Conservation (phyloP, 2,113 vertebrate species). For the Chauna torquata region DNA sequence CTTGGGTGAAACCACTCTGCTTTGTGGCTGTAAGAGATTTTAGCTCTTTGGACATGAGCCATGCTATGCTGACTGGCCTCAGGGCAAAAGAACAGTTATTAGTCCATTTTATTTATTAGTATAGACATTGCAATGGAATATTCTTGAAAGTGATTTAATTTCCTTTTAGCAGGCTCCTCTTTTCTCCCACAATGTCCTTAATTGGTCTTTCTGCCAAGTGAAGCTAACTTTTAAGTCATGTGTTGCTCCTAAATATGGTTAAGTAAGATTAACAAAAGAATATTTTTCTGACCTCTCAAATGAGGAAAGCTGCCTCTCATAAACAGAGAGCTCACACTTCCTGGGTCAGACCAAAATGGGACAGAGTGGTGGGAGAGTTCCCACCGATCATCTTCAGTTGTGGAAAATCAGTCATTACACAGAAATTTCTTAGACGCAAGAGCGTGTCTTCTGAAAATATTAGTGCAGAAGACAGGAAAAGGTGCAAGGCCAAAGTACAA, state of each 20-base stretch:
- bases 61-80: background rate
- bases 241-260: conserved; percentile 11
- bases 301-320: background rate
- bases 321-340: background rate
- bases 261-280: conserved; percentile 5
- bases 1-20: background rate
- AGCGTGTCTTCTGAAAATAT: background rate
- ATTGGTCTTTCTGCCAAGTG: background rate
- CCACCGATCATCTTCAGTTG: background rate
- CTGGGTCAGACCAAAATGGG: background rate
- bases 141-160: conserved; percentile 40
- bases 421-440: background rate
- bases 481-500: accelerated
- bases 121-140: conserved; percentile 21
- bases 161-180: conserved; percentile 18
- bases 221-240: conserved; percentile 35
- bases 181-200: conserved; percentile 22
- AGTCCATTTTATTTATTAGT: conserved; percentile 37
- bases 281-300: background rate
- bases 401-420: background rate
- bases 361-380: background rate
- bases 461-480: background rate
- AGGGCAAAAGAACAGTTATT: conserved; percentile 18
- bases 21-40: background rate
- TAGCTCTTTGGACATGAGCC: background rate